phyloP scores from a whole-genome alignment of 2,113 vertebrate species.

The Pachycephala philippinensis region DNA sequence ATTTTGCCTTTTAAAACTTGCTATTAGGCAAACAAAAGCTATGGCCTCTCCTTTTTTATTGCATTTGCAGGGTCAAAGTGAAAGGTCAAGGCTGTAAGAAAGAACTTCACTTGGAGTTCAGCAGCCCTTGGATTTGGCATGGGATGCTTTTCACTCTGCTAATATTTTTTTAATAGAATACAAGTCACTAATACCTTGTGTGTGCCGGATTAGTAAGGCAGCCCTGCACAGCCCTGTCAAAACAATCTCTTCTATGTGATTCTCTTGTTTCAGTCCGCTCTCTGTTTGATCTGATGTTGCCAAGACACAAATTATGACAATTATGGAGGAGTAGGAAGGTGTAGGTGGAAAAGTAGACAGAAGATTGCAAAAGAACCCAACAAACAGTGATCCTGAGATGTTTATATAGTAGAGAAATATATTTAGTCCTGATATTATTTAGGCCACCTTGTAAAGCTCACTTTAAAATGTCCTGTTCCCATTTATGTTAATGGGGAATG shows the following conservation, averaged over 20 bases:
- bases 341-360: background rate
- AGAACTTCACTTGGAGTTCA: background rate
- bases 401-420: background rate
- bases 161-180: background rate
- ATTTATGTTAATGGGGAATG: background rate
- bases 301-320: background rate
- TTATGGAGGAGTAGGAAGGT: background rate
- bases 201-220: background rate
- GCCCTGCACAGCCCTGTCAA: background rate
- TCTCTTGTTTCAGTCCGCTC: conserved; percentile 28
- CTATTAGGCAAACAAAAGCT: background rate
- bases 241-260: background rate
- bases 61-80: background rate
- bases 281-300: conserved; percentile 7
- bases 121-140: background rate
- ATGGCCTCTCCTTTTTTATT: background rate
- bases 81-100: background rate
- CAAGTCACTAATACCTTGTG: background rate
- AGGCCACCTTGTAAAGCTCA: background rate
- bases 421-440: background rate
- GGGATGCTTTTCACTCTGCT: background rate
- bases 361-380: background rate
- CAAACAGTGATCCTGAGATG: background rate
- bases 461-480: background rate
- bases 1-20: background rate